Evolutionary conservation across 1,140 invertebrate genomes (phyloP).

Genomic region (Campodea augens): DNA sequence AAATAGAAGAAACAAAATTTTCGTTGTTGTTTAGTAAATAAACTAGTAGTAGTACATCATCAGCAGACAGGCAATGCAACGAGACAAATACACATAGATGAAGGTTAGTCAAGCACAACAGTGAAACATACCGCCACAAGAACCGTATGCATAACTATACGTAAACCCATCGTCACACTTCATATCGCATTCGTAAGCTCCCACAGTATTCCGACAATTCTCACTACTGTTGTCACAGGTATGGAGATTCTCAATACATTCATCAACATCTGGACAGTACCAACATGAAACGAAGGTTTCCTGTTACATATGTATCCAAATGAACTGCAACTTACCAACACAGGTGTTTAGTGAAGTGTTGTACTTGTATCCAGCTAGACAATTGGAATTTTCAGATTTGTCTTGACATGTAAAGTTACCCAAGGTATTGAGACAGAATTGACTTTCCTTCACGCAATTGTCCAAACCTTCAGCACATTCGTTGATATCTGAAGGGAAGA

Average conservation of each 20-base stretch:
- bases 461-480: conserved; percentile 21
- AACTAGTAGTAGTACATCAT: no score
- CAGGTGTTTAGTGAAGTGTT: conserved; percentile 16
- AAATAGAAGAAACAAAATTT: no score
- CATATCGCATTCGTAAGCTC: conserved; percentile 21
- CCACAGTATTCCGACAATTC: conserved; percentile 20
- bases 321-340: no score
- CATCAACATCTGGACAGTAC: conserved; percentile 29
- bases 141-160: conserved; percentile 11
- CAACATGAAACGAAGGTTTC: no score
- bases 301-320: no score
- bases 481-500: conserved; percentile 20
- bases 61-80: no score
- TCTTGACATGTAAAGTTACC: conserved; percentile 21
- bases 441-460: conserved; percentile 18
- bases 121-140: conserved; percentile 11
- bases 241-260: conserved; percentile 23
- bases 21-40: no score
- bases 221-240: conserved; percentile 16
- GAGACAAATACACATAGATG: no score
- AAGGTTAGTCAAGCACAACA: neutral
- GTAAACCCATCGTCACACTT: conserved; percentile 13
- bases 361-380: conserved; percentile 21
- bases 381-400: conserved; percentile 16
- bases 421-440: conserved; percentile 23